Evolutionary conservation across 2,113 vertebrate species (phyloP).

Genomic region (Leuciscus idus): DNA sequence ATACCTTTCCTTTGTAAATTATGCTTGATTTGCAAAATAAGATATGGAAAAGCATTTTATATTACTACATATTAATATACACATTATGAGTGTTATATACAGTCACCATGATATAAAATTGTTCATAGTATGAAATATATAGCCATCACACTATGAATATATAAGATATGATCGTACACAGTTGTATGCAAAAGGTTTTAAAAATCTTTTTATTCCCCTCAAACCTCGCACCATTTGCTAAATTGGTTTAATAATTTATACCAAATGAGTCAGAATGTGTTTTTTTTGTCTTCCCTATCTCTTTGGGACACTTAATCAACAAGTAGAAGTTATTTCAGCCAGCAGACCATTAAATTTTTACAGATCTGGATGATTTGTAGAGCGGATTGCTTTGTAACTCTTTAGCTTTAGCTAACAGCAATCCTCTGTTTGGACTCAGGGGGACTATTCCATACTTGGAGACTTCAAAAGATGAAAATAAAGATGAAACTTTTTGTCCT

Average conservation of each 20-base stretch:
- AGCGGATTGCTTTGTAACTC: conserved; percentile 21
- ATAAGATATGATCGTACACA: neutral
- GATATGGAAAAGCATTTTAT: neutral
- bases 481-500: conserved; percentile 3
- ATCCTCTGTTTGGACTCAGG: conserved; percentile 25
- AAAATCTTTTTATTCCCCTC: neutral
- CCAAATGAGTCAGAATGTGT: conserved; percentile 2
- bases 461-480: neutral
- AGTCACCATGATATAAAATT: neutral
- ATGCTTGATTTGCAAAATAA: neutral
- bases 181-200: neutral
- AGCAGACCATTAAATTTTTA: conserved; percentile 7
- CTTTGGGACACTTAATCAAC: conserved; percentile 26
- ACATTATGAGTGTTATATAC: neutral
- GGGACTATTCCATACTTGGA: neutral
- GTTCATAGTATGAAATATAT: neutral
- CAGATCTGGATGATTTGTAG: conserved; percentile 17
- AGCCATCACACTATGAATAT: neutral
- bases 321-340: conserved; percentile 19
- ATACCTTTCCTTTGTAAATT: neutral
- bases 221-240: conserved; percentile 3
- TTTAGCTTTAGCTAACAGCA: conserved; percentile 14
- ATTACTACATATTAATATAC: neutral
- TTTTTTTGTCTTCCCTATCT: neutral
- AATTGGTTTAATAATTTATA: conserved; percentile 25